phyloP scores from a whole-genome alignment of 2,888 invertebrate genomes.

The Leucophora obtusa region DNA sequence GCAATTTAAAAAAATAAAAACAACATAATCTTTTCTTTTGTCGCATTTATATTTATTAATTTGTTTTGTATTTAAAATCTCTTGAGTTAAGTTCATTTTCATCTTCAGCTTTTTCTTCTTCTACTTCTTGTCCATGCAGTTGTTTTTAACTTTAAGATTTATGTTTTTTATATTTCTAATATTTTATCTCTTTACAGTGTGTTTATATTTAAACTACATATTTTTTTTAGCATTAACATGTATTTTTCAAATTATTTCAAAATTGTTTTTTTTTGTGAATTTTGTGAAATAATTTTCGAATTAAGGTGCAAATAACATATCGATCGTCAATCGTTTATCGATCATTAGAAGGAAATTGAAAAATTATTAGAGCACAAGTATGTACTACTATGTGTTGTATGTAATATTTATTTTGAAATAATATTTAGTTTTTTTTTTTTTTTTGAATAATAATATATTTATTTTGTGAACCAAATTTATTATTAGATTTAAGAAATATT shows the following conservation, averaged over 20 bases:
- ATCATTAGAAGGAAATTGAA: conserved; percentile 56
- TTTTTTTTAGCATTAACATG: not conserved
- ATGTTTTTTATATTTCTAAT: not conserved
- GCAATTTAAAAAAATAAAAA: not conserved
- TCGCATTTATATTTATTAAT: conserved; percentile 4
- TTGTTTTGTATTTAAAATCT: conserved; percentile 22
- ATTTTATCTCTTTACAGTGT: not conserved
- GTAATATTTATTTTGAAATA: not conserved
- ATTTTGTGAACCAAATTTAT: not conserved
- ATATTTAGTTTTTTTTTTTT: not conserved
- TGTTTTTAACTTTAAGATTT: conserved; percentile 30
- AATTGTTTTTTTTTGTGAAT: not conserved
- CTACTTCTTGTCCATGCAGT: conserved; percentile 27
- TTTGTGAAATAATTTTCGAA: conserved; percentile 43
- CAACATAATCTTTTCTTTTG: conserved; percentile 15
- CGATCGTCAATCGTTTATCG: conserved; percentile 58
- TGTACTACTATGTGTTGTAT: not conserved
- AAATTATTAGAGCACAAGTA: conserved; percentile 48
- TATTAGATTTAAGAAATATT: not conserved
- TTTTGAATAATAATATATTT: not conserved
- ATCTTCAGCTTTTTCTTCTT: not conserved
- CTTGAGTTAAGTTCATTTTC: conserved; percentile 30
- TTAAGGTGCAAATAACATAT: conserved; percentile 50
- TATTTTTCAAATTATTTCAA: not conserved
- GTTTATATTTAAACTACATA: not conserved